Conservation (phyloP, 64 coral and sea anemone genomes). For the Porites lutea region DNA sequence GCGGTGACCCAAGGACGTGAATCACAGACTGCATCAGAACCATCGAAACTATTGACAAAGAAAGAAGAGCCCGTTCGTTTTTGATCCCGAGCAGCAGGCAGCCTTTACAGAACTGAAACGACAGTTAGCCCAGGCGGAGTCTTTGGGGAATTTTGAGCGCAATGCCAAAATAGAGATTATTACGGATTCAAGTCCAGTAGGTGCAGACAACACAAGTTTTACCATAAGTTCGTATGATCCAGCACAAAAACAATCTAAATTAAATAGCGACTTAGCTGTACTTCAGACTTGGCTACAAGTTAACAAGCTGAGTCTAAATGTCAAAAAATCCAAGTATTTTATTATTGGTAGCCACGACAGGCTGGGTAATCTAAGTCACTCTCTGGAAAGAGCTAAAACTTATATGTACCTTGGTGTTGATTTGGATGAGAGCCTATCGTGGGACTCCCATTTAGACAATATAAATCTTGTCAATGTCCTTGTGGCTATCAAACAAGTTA, state of each 20-base stretch:
- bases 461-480: background rate
- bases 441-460: background rate
- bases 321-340: background rate
- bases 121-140: background rate
- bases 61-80: background rate
- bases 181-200: background rate
- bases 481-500: background rate
- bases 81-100: background rate
- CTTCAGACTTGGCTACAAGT: constrained; percentile 6
- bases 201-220: background rate
- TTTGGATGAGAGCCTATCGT: background rate
- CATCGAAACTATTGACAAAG: background rate
- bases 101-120: background rate
- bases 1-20: background rate
- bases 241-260: background rate
- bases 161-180: background rate
- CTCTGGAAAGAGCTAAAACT: background rate
- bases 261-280: background rate
- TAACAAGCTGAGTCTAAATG: background rate
- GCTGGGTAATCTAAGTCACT: background rate
- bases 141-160: background rate
- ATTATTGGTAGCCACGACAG: constrained; percentile 2
- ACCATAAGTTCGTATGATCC: background rate
- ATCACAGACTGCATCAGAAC: background rate
- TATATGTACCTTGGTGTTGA: background rate